These are phyloP conservation scores for Planiliza haematocheilus DNA, from an alignment of 2,113 vertebrate species.

Conservation along the genomic window DNA sequence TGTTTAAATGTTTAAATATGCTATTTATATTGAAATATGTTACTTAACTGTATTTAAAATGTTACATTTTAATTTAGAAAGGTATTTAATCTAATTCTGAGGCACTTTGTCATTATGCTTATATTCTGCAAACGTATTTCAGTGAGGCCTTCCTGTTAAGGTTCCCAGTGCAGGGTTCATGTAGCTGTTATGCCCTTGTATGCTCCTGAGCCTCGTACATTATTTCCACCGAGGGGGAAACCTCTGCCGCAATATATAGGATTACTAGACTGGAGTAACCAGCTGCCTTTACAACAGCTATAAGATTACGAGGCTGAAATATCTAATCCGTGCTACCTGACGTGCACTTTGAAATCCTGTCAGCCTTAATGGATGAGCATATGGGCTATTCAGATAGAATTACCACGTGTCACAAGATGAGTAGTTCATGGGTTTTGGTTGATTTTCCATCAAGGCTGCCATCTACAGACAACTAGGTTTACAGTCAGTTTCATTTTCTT, in stretches of 20 bases:
- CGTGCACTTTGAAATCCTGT: constrained; percentile 74
- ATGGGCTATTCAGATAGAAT: constrained; percentile 64
- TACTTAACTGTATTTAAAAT: too few species aligned
- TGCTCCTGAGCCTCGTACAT: constrained; percentile 40
- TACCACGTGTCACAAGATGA: constrained; percentile 58
- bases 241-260: constrained; percentile 62
- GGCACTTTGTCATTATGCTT: too few species aligned
- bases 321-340: constrained; percentile 64
- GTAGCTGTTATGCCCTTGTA: constrained; percentile 32
- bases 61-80: too few species aligned
- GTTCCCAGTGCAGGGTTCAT: too few species aligned
- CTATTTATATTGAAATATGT: too few species aligned
- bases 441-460: neutral
- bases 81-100: too few species aligned
- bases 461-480: neutral
- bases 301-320: constrained; percentile 72
- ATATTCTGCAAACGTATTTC: too few species aligned
- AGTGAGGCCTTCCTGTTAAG: too few species aligned
- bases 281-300: constrained; percentile 60
- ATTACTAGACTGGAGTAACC: constrained; percentile 75
- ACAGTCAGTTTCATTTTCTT: neutral
- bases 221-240: constrained; percentile 42
- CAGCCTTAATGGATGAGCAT: constrained; percentile 61
- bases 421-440: constrained; percentile 16
- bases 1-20: too few species aligned